These are phyloP conservation scores for Dione juno DNA, from an alignment of 2,888 invertebrate genomes.

Conservation along the genomic window DNA sequence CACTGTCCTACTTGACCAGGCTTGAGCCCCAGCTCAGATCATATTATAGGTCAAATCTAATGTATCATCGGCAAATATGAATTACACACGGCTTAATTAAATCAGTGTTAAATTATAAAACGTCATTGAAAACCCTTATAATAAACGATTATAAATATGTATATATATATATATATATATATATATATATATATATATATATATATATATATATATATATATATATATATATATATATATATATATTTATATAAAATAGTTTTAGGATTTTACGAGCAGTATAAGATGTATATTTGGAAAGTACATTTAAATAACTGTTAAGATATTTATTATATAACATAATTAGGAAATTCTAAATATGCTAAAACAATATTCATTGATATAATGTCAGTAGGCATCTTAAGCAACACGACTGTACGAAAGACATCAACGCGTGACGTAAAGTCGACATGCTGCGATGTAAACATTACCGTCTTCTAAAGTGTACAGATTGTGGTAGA, in stretches of 20 bases:
- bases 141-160: background rate
- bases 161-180: background rate
- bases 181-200: too few relatives aligned
- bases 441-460: conserved; percentile 10
- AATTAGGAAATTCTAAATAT: conserved; percentile 26
- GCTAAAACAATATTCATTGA: conserved; percentile 26
- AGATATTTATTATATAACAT: conserved; percentile 1
- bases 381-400: conserved; percentile 26
- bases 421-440: conserved; percentile 67
- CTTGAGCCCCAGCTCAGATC: conserved; percentile 43
- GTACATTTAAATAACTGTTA: conserved; percentile 4
- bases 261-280: background rate
- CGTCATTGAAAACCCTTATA: background rate
- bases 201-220: too few relatives aligned
- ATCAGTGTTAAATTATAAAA: background rate
- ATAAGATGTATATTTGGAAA: conserved; percentile 3
- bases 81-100: background rate
- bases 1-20: conserved; percentile 42
- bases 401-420: conserved; percentile 46
- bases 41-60: conserved; percentile 44
- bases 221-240: too few relatives aligned
- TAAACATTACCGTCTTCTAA: conserved; percentile 18
- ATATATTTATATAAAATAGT: background rate
- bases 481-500: background rate
- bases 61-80: conserved; percentile 15